Evolutionary conservation across 2,888 invertebrate species (phyloP).

Genomic region (Andrena trimmerana): DNA sequence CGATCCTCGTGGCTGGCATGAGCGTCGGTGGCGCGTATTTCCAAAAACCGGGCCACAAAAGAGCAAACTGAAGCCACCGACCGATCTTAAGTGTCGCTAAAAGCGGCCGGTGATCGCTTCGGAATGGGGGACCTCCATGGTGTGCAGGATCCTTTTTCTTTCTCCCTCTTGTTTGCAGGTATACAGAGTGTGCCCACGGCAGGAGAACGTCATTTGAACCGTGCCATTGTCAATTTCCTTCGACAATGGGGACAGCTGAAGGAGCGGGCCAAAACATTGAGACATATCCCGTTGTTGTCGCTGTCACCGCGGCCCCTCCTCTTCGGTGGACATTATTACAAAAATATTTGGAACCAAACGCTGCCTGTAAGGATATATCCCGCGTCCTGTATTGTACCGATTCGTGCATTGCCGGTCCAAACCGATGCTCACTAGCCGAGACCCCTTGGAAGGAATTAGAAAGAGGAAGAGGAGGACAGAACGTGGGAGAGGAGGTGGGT

Average conservation of each 20-base stretch:
- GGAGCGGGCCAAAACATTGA: conserved; percentile 83
- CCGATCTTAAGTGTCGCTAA: conserved; percentile 77
- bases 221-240: conserved; percentile 78
- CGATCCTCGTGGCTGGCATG: conserved; percentile 31
- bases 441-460: conserved; percentile 18
- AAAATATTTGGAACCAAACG: conserved; percentile 81
- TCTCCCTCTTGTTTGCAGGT: conserved; percentile 44
- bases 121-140: conserved; percentile 74
- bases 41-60: conserved; percentile 74
- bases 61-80: conserved; percentile 74
- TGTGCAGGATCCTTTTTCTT: conserved; percentile 44
- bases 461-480: not conserved
- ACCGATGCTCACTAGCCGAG: conserved; percentile 25
- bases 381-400: conserved; percentile 51
- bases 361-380: conserved; percentile 44
- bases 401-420: conserved; percentile 49
- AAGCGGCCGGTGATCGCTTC: conserved; percentile 72
- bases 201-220: conserved; percentile 79
- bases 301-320: conserved; percentile 79
- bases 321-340: conserved; percentile 78
- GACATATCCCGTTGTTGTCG: conserved; percentile 82
- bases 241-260: conserved; percentile 83
- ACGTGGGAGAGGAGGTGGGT: conserved; percentile 19
- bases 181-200: conserved; percentile 43
- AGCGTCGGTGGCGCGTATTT: conserved; percentile 41